Conservation (phyloP, 2,888 invertebrate genomes). For the Euclidia mi region DNA sequence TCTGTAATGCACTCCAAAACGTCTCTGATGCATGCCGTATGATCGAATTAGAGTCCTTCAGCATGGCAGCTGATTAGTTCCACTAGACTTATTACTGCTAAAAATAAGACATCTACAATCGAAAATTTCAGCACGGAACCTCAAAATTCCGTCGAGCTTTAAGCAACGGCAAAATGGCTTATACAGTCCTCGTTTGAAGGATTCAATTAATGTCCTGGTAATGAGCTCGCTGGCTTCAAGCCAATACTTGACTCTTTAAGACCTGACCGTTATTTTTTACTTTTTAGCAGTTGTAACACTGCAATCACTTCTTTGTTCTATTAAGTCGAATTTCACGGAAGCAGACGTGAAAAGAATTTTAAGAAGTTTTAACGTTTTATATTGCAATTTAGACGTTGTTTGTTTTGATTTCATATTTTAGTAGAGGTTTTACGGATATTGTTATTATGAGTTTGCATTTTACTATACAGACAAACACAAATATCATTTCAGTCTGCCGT, state of each 20-base stretch:
- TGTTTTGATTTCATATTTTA: not conserved
- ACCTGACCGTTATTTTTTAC: constrained; percentile 24
- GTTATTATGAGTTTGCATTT: no score
- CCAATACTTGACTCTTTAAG: constrained; percentile 47
- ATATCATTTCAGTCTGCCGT: no score
- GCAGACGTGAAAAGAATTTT: constrained; percentile 33
- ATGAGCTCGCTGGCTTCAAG: constrained; percentile 50
- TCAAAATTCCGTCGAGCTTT: constrained; percentile 20
- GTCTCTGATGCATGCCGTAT: no score
- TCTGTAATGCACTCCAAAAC: no score
- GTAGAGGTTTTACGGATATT: not conserved
- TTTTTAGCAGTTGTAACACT: constrained; percentile 36
- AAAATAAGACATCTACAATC: no score
- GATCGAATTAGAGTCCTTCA: no score
- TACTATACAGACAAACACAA: no score
- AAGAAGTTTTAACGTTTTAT: constrained; percentile 11
- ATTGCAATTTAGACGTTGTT: not conserved
- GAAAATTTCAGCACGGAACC: not conserved
- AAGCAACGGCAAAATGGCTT: constrained; percentile 33
- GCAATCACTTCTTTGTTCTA: constrained; percentile 48
- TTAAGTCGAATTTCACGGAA: constrained; percentile 38
- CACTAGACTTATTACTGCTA: no score
- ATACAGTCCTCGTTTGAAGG: constrained; percentile 45
- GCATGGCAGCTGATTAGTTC: no score
- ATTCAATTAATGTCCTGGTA: constrained; percentile 59